Percentiles rank a stretch among this genome's conserved stretches.
Evolutionary conservation across 1,140 invertebrate species (phyloP).

Genomic region (Camponotus pennsylvanicus): DNA sequence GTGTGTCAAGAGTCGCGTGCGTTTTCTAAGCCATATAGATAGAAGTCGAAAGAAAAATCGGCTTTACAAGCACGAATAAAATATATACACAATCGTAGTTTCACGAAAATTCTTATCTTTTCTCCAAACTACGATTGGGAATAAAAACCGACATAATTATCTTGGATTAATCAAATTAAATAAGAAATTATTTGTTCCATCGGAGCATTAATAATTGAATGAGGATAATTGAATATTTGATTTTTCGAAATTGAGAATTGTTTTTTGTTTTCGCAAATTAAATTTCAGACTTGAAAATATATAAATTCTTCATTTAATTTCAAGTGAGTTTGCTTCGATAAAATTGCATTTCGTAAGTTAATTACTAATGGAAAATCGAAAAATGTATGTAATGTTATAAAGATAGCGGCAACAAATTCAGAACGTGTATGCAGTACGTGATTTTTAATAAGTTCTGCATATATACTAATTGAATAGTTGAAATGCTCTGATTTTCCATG

Average conservation of each 20-base stretch:
- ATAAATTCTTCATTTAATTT: conserved; percentile 1
- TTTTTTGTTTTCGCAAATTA: conserved; percentile 19
- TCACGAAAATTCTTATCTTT: not conserved
- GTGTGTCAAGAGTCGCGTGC: conserved; percentile 32
- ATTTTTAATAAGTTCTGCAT: conserved; percentile 31
- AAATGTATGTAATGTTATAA: conserved; percentile 7
- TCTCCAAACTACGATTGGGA: not conserved
- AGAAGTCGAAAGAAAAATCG: conserved; percentile 26
- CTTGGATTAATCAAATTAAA: not conserved
- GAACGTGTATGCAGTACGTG: not conserved
- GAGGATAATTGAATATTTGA: not conserved
- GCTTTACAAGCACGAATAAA: not conserved
- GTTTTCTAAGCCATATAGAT: conserved; percentile 10
- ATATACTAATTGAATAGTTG: conserved; percentile 30
- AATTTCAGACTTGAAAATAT: conserved; percentile 14
- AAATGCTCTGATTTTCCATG: conserved; percentile 28
- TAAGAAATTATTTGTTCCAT: not conserved
- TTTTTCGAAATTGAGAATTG: conserved; percentile 3
- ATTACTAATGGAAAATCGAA: conserved; percentile 27
- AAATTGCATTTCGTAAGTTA: conserved; percentile 45
- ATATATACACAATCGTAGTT: not conserved
- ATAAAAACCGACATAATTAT: not conserved
- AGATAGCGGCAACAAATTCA: conserved; percentile 13
- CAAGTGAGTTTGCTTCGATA: conserved; percentile 13
- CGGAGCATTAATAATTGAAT: not conserved